These are phyloP conservation scores for Cantharis nigra DNA, from an alignment of 2,888 invertebrate species.

Conservation along the genomic window DNA sequence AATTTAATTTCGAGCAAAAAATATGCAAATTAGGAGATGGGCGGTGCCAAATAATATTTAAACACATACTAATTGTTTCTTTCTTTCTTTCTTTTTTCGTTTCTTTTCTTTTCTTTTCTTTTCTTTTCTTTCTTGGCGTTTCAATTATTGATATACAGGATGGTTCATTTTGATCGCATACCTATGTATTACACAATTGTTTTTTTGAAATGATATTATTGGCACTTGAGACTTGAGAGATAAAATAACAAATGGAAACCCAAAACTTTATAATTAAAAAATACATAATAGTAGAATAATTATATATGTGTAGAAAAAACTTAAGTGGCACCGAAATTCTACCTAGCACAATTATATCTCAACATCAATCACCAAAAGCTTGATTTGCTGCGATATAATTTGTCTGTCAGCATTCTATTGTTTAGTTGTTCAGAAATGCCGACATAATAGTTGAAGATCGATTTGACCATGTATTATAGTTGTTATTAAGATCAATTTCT, in stretches of 20 bases:
- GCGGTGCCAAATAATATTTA: neutral
- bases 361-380: constrained; percentile 6
- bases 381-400: constrained; percentile 30
- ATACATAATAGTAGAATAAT: neutral
- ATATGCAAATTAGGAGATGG: neutral
- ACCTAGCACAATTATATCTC: constrained; percentile 7
- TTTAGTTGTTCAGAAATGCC: constrained; percentile 24
- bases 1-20: neutral
- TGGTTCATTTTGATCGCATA: neutral
- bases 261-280: neutral
- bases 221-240: neutral
- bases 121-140: neutral
- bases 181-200: neutral
- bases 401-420: constrained; percentile 32
- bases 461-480: neutral
- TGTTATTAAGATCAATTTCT: neutral
- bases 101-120: too few relatives aligned
- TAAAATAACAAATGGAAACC: neutral
- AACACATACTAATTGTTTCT: neutral
- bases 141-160: neutral
- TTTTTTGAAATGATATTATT: neutral
- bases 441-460: constrained; percentile 5
- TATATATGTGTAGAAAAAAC: neutral
- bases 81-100: neutral
- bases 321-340: neutral